phyloP scores from a whole-genome alignment of 2,113 vertebrate species.

The Nothocercus julius region DNA sequence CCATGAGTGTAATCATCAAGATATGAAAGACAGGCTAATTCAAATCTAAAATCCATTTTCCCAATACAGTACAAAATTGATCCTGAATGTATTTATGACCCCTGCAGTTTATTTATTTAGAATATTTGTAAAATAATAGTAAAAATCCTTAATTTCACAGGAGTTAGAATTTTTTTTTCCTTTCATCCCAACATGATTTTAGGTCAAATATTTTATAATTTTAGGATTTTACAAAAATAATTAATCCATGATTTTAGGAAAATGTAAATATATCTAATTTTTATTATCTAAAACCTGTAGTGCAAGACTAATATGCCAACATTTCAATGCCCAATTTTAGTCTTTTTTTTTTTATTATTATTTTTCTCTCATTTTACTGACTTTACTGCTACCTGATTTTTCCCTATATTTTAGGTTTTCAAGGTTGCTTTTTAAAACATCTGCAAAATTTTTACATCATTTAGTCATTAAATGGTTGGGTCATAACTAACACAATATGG shows the following conservation, averaged over 20 bases:
- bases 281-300: background rate
- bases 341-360: background rate
- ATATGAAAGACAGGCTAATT: background rate
- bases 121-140: background rate
- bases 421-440: background rate
- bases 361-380: background rate
- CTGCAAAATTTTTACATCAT: background rate
- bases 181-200: background rate
- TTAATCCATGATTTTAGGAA: too few species aligned
- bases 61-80: background rate
- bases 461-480: background rate
- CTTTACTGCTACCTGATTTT: background rate
- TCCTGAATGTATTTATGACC: background rate
- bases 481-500: background rate
- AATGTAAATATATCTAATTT: background rate
- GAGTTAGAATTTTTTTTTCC: background rate
- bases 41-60: background rate
- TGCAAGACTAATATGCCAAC: background rate
- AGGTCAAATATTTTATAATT: too few species aligned
- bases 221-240: too few species aligned
- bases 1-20: background rate
- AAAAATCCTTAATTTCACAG: background rate
- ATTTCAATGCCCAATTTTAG: background rate
- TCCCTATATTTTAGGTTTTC: background rate
- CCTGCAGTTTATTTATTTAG: background rate